Evolutionary conservation across 2,888 invertebrate genomes (phyloP).

Genomic region (Ceratothoa steindachneri): DNA sequence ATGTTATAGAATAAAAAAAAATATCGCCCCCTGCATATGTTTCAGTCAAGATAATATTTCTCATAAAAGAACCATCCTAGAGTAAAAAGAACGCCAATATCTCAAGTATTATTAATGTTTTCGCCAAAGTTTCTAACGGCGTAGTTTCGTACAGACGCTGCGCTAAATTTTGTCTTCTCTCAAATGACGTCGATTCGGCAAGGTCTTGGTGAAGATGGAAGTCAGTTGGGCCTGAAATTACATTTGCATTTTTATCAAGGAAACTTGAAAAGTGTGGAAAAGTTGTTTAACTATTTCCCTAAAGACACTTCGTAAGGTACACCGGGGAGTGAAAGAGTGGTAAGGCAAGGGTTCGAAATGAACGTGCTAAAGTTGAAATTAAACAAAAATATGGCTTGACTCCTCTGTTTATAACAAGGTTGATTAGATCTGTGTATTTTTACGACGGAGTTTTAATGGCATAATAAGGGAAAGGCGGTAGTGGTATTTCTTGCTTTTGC

Average conservation of each 20-base stretch:
- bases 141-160: neutral
- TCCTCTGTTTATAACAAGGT: slow-evolving; percentile 2
- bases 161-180: neutral
- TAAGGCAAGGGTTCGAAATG: neutral
- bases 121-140: neutral
- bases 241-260: slow-evolving; percentile 13
- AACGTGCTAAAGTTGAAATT: slow-evolving; percentile 6
- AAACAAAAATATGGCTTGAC: slow-evolving; percentile 1
- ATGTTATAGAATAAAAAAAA: neutral
- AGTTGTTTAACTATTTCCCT: slow-evolving; percentile 6
- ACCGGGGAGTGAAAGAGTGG: neutral
- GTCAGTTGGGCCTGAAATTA: slow-evolving; percentile 12
- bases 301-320: neutral
- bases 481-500: neutral
- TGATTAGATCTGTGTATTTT: neutral
- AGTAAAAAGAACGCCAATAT: neutral
- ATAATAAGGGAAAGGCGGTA: neutral
- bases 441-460: neutral
- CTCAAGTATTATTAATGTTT: neutral
- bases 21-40: neutral
- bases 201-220: slow-evolving; percentile 4
- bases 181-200: neutral
- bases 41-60: neutral
- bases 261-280: slow-evolving; percentile 7
- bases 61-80: neutral